These are phyloP conservation scores for Agriopis aurantiaria DNA, from an alignment of 2,888 invertebrate species.

Conservation along the genomic window DNA sequence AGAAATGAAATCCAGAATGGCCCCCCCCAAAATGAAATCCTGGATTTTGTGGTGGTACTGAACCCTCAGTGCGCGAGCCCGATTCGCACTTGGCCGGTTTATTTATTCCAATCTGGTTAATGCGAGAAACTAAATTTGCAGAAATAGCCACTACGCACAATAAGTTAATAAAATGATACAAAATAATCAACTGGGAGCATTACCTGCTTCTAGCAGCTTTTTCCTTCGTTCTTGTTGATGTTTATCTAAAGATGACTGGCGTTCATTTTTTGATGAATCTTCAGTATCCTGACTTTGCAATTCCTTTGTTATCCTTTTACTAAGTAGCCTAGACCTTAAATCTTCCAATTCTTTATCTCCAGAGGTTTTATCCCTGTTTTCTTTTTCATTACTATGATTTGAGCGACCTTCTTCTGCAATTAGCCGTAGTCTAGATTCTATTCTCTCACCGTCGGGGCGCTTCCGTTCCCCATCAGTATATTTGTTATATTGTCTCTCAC, in stretches of 20 bases:
- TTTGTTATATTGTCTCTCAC: constrained; percentile 75
- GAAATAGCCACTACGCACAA: not conserved
- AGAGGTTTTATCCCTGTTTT: constrained; percentile 78
- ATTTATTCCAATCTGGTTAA: not conserved
- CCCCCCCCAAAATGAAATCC: too few relatives aligned
- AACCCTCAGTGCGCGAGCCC: too few relatives aligned
- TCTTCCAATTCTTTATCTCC: constrained; percentile 90
- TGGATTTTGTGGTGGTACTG: too few relatives aligned
- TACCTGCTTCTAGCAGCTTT: constrained; percentile 90
- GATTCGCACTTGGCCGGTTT: too few relatives aligned
- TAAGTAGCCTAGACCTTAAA: constrained; percentile 90
- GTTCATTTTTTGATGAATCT: constrained; percentile 69
- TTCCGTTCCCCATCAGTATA: constrained; percentile 73
- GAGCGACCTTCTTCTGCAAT: constrained; percentile 73
- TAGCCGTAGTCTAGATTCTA: constrained; percentile 74
- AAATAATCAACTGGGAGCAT: constrained; percentile 30
- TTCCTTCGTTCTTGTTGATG: constrained; percentile 88
- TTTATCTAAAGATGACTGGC: constrained; percentile 76
- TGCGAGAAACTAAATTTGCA: not conserved
- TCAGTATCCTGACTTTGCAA: constrained; percentile 84
- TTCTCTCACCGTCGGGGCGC: constrained; percentile 71
- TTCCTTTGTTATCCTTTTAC: constrained; percentile 90
- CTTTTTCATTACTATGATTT: constrained; percentile 79
- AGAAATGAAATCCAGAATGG: too few relatives aligned
- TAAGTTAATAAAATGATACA: not conserved